Conservation (phyloP, 2,113 vertebrate species). For the Cepphus grylle region DNA sequence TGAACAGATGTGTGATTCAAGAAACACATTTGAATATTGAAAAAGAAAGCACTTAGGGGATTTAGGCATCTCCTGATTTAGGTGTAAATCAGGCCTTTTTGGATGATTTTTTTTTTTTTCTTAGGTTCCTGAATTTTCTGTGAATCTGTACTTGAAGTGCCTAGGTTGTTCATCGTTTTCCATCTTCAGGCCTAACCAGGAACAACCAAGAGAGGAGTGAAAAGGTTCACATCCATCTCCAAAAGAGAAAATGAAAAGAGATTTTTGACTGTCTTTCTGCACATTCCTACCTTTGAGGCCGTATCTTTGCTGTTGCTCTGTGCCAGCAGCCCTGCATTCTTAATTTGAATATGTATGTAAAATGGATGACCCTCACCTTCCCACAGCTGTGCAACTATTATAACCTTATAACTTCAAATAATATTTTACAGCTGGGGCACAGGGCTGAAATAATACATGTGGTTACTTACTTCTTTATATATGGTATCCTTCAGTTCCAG, state of each 20-base stretch:
- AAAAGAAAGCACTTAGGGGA: neutral
- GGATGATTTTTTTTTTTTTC: neutral
- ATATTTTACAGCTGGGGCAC: slow-evolving; percentile 71
- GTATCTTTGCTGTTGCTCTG: slow-evolving; percentile 31
- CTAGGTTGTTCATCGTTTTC: neutral
- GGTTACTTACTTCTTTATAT: slow-evolving; percentile 55
- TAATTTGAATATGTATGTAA: slow-evolving; percentile 74
- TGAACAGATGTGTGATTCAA: neutral
- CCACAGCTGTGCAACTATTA: slow-evolving; percentile 61
- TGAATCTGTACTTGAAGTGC: neutral
- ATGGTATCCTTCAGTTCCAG: slow-evolving; percentile 66
- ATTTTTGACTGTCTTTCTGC: slow-evolving; percentile 31
- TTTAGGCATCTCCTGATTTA: neutral
- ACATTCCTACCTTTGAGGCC: slow-evolving; percentile 50
- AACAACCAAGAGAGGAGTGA: neutral
- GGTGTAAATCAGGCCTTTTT: neutral
- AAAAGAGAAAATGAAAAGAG: slow-evolving; percentile 12
- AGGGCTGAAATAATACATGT: slow-evolving; percentile 66
- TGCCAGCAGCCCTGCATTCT: slow-evolving; percentile 62
- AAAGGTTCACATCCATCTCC: neutral
- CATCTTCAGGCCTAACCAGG: neutral
- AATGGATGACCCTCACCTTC: slow-evolving; percentile 62
- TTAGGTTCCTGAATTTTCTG: neutral
- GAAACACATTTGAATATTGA: neutral
- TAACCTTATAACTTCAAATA: slow-evolving; percentile 71